These are phyloP conservation scores for Bubalus kerabau DNA, from an alignment of 2,113 vertebrate species.

Conservation along the genomic window DNA sequence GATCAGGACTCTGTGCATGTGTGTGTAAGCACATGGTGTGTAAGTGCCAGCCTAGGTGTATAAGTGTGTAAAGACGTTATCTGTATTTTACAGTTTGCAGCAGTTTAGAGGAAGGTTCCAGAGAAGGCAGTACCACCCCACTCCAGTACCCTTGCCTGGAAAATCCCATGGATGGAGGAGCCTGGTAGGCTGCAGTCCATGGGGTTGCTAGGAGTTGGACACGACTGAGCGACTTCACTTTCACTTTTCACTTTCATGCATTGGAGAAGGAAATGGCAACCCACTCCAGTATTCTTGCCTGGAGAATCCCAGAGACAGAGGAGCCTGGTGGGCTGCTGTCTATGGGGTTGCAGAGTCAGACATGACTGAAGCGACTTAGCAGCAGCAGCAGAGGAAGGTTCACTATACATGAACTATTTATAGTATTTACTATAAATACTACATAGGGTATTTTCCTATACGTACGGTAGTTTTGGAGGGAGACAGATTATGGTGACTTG, in stretches of 20 bases:
- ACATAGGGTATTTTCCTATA: background rate
- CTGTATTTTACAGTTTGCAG: background rate
- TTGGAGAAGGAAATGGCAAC: too few relatives aligned
- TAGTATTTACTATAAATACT: background rate
- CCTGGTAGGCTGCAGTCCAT: too few relatives aligned
- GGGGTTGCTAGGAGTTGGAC: accelerated
- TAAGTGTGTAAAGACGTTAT: background rate
- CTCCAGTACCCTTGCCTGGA: too few relatives aligned
- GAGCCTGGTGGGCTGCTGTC: too few relatives aligned
- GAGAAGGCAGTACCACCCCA: too few relatives aligned
- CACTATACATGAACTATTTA: background rate
- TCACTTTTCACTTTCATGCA: too few relatives aligned
- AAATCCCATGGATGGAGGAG: too few relatives aligned
- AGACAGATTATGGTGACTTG: background rate
- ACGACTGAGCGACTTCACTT: too few relatives aligned
- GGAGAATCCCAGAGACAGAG: too few relatives aligned
- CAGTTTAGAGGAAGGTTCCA: background rate
- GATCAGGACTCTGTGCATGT: background rate
- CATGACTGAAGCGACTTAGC: too few relatives aligned
- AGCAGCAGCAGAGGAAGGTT: background rate
- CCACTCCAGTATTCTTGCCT: too few relatives aligned
- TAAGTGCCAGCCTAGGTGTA: background rate
- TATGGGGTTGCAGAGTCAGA: too few relatives aligned
- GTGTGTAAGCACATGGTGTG: background rate
- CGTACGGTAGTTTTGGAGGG: background rate